These are phyloP conservation scores for Lasioglossum figueresi DNA, from an alignment of 2,888 invertebrate species.

Conservation along the genomic window DNA sequence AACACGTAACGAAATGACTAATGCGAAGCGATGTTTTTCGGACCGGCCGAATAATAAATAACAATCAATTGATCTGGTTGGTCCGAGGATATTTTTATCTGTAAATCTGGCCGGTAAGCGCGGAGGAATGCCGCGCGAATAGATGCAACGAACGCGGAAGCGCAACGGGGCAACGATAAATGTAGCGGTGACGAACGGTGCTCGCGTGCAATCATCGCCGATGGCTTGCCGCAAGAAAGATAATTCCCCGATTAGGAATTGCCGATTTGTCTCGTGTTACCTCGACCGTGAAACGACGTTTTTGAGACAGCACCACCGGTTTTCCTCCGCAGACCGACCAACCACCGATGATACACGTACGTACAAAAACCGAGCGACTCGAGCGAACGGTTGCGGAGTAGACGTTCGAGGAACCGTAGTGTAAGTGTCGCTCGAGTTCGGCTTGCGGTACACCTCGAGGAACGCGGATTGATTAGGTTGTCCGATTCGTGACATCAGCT, in stretches of 20 bases:
- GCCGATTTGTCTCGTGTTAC: slow-evolving; percentile 56
- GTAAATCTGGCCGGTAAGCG: neutral
- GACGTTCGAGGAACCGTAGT: slow-evolving; percentile 5
- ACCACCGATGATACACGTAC: slow-evolving; percentile 30
- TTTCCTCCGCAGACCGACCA: neutral
- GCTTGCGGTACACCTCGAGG: slow-evolving; percentile 38
- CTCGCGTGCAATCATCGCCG: slow-evolving; percentile 32
- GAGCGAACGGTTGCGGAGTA: neutral
- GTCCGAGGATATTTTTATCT: neutral
- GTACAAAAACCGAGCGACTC: slow-evolving; percentile 16
- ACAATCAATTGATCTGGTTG: neutral
- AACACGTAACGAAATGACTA: neutral
- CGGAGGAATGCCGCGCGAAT: neutral
- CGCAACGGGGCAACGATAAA: slow-evolving; percentile 25
- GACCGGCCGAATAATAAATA: neutral
- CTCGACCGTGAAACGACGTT: slow-evolving; percentile 55
- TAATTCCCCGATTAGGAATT: slow-evolving; percentile 61
- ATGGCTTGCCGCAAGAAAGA: slow-evolving; percentile 36
- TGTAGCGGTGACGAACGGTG: slow-evolving; percentile 50
- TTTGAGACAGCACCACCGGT: slow-evolving; percentile 52
- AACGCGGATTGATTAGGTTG: slow-evolving; percentile 10
- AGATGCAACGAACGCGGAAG: slow-evolving; percentile 46
- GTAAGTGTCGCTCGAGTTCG: neutral
- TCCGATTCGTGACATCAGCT: neutral
- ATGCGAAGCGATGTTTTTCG: neutral